These are phyloP conservation scores for Pollenia angustigena DNA, from an alignment of 2,888 invertebrate genomes.

Conservation along the genomic window DNA sequence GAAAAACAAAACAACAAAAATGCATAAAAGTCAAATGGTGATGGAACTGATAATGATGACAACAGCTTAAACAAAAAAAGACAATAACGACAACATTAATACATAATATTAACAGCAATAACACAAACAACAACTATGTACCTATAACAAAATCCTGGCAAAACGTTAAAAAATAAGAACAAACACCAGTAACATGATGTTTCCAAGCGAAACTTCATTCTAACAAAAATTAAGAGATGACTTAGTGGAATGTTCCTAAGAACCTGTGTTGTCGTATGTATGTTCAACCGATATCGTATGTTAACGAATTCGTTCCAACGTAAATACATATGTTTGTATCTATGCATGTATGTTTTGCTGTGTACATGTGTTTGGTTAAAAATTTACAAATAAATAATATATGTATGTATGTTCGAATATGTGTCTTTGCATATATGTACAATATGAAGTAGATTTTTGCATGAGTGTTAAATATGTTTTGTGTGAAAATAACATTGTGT, in stretches of 20 bases:
- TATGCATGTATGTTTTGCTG: background rate
- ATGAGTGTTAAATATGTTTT: conserved; percentile 59
- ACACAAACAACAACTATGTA: conserved; percentile 13
- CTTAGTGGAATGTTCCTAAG: conserved; percentile 66
- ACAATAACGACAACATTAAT: conserved; percentile 28
- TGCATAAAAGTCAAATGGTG: conserved; percentile 59
- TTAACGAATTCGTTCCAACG: background rate
- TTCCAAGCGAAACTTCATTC: conserved; percentile 79
- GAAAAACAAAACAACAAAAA: conserved; percentile 7
- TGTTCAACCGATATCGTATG: conserved; percentile 56
- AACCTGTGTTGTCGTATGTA: conserved; percentile 63
- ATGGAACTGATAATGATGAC: conserved; percentile 51
- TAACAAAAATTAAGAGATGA: conserved; percentile 71
- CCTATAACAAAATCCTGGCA: conserved; percentile 13
- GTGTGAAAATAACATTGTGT: conserved; percentile 67
- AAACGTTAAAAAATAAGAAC: conserved; percentile 21
- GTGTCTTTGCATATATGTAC: too few species aligned
- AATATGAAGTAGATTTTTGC: background rate
- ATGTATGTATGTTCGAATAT: conserved; percentile 52
- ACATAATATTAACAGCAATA: conserved; percentile 20
- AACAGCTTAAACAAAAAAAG: conserved; percentile 37
- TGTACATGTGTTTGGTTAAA: conserved; percentile 28
- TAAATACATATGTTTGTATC: background rate
- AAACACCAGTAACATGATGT: conserved; percentile 74
- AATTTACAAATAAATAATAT: conserved; percentile 12